Evolutionary conservation across 2,113 vertebrate species (phyloP), one percentile per base, ranked within the genome.

Genomic region (Hyaena hyaena): DNA sequence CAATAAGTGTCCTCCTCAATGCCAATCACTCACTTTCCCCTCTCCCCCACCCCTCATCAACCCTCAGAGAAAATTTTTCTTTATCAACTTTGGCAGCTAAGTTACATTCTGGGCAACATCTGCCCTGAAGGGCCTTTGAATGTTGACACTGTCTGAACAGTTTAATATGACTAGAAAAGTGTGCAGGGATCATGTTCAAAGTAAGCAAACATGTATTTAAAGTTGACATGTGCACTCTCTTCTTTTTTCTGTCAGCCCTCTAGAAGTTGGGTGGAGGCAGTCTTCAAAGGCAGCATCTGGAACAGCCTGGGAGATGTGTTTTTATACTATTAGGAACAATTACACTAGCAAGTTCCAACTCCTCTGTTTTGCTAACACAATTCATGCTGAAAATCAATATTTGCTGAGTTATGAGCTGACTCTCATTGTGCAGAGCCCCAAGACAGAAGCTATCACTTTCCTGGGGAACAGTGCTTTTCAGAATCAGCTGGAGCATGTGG

Each of bases 331-430:
- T 85, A 6, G 23, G 71, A 87, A 35, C 33, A 39, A 43, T 97
- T 43, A 48, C 31, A 79, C 43, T 7, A n/a, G 21, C 58, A 50
- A 65, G 26, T 69, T 87, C 26, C 6, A 65, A 48, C 55, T 63
- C 48, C 48, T 88, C 48, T 95, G 81, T 88, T 96, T 96, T 53
- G 69, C 23, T 69, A 81, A 83, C 63, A 90, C 50, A 63, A 88
- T 76, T 28, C 88, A 90, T 55, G 85, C 35, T 90, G 53, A 95
- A 95, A 80, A 43, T 93, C 81, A 96, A 31, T 94, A 81, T 80
- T 97, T 95, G 8, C 55, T 16, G 23, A 97, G 55, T 87, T 79
- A 66, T 69, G 76, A 58, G 19, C 58, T 33, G 65, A 91, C 15
- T 26, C 17, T 95, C 1, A 10, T 31, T 73, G 63, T 53, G 39